Base-by-base conservation (phyloP, 2,888 invertebrate species). In the Platycheirus rosarum region DNA sequence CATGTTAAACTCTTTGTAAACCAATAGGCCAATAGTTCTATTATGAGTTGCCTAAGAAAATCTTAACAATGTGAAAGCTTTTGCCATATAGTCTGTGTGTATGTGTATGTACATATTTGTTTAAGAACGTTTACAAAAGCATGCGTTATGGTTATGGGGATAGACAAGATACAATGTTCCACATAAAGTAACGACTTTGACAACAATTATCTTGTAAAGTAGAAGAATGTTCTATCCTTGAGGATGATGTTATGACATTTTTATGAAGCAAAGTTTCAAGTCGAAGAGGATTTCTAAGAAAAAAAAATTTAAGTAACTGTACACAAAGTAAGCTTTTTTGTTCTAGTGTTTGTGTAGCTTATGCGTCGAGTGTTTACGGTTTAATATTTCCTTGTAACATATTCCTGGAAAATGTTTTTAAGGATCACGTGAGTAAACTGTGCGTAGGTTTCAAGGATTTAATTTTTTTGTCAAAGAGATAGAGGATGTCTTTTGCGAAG, bases 221-320 rank as follows among this genome's bases (percentile, higher is more conserved):
- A 35, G 68, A 66, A 51, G 73, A 57, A 51, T 66, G 42, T 71
- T 51, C 37, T 71, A 51, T 77, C 71, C 71, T 37, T 44, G 49
- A 71, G 77, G 77, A n/a, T 77, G 71, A 55, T 77, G 71, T 77
- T 77, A 53, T 66, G 77, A 71, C 77, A 71, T 77, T 77, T 77
- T 77, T 71, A 77, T 77, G 77, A 71, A 65, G 37, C 71, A 77
- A 71, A 77, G 49, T 71, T 77, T 71, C 29, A 65, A 77, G 57
- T 71, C 37, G 57, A 65, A 71, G 55, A 42, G 76, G 42, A 63
- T 63, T 63, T 70, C 18, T 42, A 20, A 40, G 44, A 65, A 48
- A 65, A 48, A 44, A 48, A 37, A 49, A 14, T 40, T 40, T 23
- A 49, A 32, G 44, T 44, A 29, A 20, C 8, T 3, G 7, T 32